phyloP scores from a whole-genome alignment of 2,113 vertebrate species.

The Telmatochromis sp. region DNA sequence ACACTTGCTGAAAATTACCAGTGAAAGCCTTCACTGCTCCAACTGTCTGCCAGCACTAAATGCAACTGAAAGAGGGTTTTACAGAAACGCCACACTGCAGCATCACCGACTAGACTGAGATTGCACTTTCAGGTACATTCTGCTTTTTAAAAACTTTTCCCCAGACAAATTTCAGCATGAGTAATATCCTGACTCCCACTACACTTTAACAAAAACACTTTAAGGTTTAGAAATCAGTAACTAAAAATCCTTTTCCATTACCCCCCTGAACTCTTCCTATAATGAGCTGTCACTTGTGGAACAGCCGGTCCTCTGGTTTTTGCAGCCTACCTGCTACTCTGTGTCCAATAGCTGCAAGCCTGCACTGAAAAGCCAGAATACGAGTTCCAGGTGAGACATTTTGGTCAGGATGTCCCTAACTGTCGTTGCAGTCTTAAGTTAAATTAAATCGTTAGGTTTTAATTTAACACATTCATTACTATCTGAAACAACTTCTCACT shows the following conservation, averaged over 20 bases:
- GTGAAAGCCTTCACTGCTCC: not conserved
- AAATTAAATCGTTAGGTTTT: not conserved
- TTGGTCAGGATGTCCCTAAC: not conserved
- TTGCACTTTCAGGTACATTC: not conserved
- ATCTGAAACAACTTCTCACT: not conserved
- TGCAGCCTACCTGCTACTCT: not conserved
- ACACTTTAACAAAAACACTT: not conserved
- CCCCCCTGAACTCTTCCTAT: not conserved
- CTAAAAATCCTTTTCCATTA: not conserved
- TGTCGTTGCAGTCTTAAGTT: not conserved
- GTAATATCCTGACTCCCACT: not conserved
- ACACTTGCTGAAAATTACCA: not conserved
- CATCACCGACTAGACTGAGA: not conserved
- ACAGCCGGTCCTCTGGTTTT: not conserved
- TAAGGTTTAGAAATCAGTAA: not conserved
- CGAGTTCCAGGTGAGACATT: not conserved
- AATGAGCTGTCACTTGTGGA: not conserved
- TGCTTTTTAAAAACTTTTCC: not conserved
- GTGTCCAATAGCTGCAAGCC: not conserved
- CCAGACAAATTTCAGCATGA: not conserved
- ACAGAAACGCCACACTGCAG: not conserved
- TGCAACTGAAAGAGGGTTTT: not conserved
- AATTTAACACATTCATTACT: not conserved
- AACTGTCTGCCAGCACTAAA: not conserved
- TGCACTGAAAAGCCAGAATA: not conserved